phyloP scores from a whole-genome alignment of 2,113 vertebrate genomes.

The Furnarius figulus region DNA sequence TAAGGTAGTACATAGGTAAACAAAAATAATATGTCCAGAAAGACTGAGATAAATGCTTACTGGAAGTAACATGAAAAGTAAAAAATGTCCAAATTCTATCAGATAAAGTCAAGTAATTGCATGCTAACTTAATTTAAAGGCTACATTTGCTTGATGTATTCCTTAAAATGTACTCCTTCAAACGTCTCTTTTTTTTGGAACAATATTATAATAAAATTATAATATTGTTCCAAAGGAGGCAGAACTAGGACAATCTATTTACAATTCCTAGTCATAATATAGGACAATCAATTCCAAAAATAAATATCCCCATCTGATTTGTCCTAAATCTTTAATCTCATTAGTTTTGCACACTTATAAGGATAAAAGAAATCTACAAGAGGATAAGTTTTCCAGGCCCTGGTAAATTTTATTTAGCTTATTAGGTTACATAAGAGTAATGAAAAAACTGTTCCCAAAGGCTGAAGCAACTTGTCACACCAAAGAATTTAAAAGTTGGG shows the following conservation, averaged over 20 bases:
- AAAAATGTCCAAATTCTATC: background rate
- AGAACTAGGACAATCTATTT: slow-evolving; percentile 21
- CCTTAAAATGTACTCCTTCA: background rate
- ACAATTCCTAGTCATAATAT: background rate
- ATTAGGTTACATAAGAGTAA: background rate
- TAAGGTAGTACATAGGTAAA: background rate
- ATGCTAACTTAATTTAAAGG: background rate
- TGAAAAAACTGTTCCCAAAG: background rate
- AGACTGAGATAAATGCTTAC: background rate
- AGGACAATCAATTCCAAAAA: slow-evolving; percentile 39
- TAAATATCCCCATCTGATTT: slow-evolving; percentile 8
- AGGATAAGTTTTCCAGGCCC: background rate
- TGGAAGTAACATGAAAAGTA: background rate
- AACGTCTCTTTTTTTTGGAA: background rate
- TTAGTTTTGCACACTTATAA: slow-evolving; percentile 30
- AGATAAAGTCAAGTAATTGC: background rate
- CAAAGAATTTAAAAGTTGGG: background rate
- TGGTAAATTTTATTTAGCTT: background rate
- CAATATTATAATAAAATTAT: background rate
- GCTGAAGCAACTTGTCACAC: background rate
- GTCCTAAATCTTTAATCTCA: slow-evolving; percentile 57
- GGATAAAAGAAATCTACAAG: background rate
- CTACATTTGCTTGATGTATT: background rate
- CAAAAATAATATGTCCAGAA: background rate
- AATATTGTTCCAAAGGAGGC: background rate